Percentiles rank a stretch among this genome's conserved stretches.
These are phyloP conservation scores for Diploptera punctata DNA, from an alignment of 2,888 invertebrate genomes.

Conservation along the genomic window DNA sequence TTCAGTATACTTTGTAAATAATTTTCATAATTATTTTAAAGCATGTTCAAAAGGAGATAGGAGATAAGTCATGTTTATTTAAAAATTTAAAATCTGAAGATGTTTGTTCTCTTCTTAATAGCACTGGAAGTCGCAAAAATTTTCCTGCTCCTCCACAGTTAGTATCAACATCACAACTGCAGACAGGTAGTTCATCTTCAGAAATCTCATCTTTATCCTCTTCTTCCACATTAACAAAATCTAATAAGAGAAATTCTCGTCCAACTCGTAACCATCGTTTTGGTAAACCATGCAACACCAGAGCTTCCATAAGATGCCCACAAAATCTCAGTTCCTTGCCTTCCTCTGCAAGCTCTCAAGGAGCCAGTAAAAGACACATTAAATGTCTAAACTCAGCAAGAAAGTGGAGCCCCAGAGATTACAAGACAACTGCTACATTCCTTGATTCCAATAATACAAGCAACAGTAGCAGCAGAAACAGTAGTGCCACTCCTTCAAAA, in stretches of 20 bases:
- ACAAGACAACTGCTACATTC: background rate
- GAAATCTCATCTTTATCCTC: constrained; percentile 20
- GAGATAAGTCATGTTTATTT: no score
- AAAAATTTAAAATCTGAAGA: no score
- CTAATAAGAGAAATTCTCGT: background rate
- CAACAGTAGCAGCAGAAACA: constrained; percentile 14
- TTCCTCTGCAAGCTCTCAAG: constrained; percentile 15
- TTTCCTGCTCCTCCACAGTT: constrained; percentile 14
- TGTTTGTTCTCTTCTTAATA: constrained; percentile 3
- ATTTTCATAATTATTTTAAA: no score
- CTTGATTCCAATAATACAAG: constrained; percentile 36
- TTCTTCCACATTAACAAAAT: background rate
- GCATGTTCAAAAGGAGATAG: no score
- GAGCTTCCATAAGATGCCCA: background rate
- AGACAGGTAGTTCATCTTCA: constrained; percentile 21
- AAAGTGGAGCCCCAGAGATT: background rate
- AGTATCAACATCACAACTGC: constrained; percentile 2
- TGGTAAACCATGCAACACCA: constrained; percentile 20
- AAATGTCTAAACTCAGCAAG: background rate
- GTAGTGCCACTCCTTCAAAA: constrained; percentile 11
- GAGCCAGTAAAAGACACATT: background rate
- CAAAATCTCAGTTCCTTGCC: background rate
- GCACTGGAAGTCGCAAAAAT: constrained; percentile 3
- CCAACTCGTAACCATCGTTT: background rate
- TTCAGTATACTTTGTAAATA: no score